phyloP scores from a whole-genome alignment of 2,888 invertebrate species.

The Drosophila picticornis region DNA sequence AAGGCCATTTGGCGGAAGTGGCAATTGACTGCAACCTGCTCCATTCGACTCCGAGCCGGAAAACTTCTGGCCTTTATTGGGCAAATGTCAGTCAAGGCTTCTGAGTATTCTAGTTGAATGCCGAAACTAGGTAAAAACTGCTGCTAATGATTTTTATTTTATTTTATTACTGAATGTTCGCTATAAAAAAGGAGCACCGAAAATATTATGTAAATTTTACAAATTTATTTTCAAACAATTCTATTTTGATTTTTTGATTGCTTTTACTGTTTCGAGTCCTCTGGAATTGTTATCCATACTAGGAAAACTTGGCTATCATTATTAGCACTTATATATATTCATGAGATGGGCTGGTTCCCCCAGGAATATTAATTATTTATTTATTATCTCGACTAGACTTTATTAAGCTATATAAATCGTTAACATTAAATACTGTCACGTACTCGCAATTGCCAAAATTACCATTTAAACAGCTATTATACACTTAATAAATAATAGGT shows the following conservation, averaged over 20 bases:
- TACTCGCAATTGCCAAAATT: slow-evolving; percentile 15
- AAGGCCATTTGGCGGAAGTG: slow-evolving; percentile 66
- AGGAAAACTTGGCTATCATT: neutral
- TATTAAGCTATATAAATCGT: slow-evolving; percentile 22
- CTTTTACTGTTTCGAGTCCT: neutral
- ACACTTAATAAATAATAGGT: neutral
- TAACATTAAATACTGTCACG: slow-evolving; percentile 29
- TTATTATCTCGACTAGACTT: slow-evolving; percentile 8
- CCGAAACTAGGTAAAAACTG: neutral
- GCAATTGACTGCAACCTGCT: slow-evolving; percentile 41
- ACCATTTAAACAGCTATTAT: neutral
- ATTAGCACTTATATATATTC: neutral
- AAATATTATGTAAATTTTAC: neutral
- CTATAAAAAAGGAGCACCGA: neutral
- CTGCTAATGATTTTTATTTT: neutral
- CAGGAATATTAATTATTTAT: slow-evolving; percentile 43
- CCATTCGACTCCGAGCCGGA: slow-evolving; percentile 16
- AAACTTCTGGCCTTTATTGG: slow-evolving; percentile 5
- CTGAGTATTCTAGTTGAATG: slow-evolving; percentile 13
- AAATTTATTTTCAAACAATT: neutral
- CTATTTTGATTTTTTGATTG: neutral
- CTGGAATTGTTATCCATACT: neutral
- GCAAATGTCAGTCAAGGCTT: slow-evolving; percentile 12
- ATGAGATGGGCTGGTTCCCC: neutral
- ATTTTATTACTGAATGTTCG: neutral